Evolutionary conservation across 2,888 invertebrate species (phyloP).

Genomic region (Leptinotarsa rubiginosa): DNA sequence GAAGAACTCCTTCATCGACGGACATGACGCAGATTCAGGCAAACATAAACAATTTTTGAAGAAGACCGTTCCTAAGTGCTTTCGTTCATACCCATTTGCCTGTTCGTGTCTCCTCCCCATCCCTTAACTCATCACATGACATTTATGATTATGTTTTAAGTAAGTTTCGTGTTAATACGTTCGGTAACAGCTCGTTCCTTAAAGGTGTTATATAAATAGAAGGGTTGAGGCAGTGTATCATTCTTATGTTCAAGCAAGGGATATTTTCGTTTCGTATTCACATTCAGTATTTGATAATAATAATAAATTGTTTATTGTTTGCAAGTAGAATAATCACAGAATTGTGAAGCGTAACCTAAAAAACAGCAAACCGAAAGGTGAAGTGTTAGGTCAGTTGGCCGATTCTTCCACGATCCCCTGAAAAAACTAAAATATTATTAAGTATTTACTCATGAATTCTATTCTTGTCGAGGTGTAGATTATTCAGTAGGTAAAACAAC

Average conservation of each 20-base stretch:
- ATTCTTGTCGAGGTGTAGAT: no score
- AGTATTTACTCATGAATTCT: no score
- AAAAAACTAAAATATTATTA: no score
- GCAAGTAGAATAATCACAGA: no score
- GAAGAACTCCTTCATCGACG: neutral
- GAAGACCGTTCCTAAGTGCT: constrained; percentile 2
- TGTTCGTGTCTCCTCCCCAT: constrained; percentile 43
- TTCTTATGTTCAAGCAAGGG: neutral
- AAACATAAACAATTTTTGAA: constrained; percentile 12
- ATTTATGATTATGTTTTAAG: constrained; percentile 47
- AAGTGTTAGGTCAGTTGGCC: no score
- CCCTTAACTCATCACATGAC: constrained; percentile 48
- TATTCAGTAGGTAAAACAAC: no score
- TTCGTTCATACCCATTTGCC: constrained; percentile 28
- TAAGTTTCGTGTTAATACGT: constrained; percentile 36
- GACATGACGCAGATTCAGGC: neutral
- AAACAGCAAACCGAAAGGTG: no score
- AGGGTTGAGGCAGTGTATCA: constrained; percentile 14
- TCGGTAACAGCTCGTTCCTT: constrained; percentile 21
- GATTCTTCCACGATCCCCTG: no score
- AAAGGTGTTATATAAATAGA: constrained; percentile 18
- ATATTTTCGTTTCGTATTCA: neutral
- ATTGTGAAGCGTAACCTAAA: no score
- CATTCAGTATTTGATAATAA: no score
- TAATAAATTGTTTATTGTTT: no score